Percentiles rank a stretch among this genome's conserved stretches.
phyloP scores from a whole-genome alignment of 2,888 invertebrate genomes.

The Gnatocerus cornutus region DNA sequence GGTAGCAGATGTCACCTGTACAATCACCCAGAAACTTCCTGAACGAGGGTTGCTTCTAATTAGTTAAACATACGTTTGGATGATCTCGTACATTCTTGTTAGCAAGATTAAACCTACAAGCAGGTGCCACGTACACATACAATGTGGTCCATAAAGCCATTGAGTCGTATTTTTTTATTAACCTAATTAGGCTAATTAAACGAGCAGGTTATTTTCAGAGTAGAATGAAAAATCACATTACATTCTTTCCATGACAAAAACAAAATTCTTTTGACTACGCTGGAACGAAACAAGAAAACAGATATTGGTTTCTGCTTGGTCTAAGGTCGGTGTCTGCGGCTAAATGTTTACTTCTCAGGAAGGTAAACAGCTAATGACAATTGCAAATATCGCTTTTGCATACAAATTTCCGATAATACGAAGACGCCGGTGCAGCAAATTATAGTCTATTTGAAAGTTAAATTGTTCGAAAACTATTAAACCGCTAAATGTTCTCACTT shows the following conservation, averaged over 20 bases:
- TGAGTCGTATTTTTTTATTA: constrained; percentile 37
- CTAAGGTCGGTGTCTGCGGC: not conserved
- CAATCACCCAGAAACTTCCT: constrained; percentile 57
- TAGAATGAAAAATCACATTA: constrained; percentile 10
- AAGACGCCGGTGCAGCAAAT: constrained; percentile 60
- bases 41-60: constrained; percentile 56
- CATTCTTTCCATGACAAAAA: not conserved
- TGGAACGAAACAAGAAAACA: constrained; percentile 5
- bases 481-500: constrained; percentile 49
- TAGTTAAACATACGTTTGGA: constrained; percentile 55
- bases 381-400: constrained; percentile 62
- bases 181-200: constrained; percentile 45
- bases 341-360: constrained; percentile 46
- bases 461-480: constrained; percentile 63
- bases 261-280: not conserved
- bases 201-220: constrained; percentile 14
- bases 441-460: constrained; percentile 61
- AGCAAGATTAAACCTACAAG: constrained; percentile 53
- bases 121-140: constrained; percentile 45
- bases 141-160: constrained; percentile 33
- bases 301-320: not conserved
- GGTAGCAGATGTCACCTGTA: constrained; percentile 62
- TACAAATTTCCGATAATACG: constrained; percentile 64
- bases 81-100: constrained; percentile 51
- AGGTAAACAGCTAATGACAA: constrained; percentile 60